These are phyloP conservation scores for Nymphalis c-album DNA, from an alignment of 2,888 invertebrate genomes.

Conservation along the genomic window DNA sequence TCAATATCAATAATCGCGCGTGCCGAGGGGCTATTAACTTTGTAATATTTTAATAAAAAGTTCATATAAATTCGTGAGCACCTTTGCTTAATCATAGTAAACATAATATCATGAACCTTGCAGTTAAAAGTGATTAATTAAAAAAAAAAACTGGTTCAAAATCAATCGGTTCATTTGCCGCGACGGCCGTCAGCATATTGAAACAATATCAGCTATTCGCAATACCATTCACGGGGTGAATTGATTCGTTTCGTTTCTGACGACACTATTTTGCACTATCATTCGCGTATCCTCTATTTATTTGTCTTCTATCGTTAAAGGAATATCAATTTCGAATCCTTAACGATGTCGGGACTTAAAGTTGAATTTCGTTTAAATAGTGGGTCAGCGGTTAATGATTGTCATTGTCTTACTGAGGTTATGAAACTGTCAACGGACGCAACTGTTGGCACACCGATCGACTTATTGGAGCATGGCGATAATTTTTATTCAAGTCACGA, in stretches of 20 bases:
- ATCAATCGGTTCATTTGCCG: slow-evolving; percentile 57
- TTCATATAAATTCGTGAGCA: slow-evolving; percentile 8
- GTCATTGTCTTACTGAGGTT: slow-evolving; percentile 72
- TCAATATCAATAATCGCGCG: slow-evolving; percentile 1
- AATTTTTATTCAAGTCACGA: slow-evolving; percentile 73
- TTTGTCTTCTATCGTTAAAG: slow-evolving; percentile 35
- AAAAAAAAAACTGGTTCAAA: slow-evolving; percentile 65
- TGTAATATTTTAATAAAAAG: slow-evolving; percentile 3
- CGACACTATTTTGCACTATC: slow-evolving; percentile 61
- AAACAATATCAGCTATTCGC: slow-evolving; percentile 61
- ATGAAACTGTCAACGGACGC: slow-evolving; percentile 65
- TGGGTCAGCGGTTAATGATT: slow-evolving; percentile 51
- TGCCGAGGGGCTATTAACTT: background rate
- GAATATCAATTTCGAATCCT: slow-evolving; percentile 53
- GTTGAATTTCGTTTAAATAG: slow-evolving; percentile 42
- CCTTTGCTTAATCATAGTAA: background rate
- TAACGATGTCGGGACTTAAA: slow-evolving; percentile 45
- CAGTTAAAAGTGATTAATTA: slow-evolving; percentile 39
- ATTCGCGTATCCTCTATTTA: slow-evolving; percentile 33
- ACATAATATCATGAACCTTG: slow-evolving; percentile 33
- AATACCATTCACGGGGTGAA: slow-evolving; percentile 65
- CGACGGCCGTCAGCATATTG: slow-evolving; percentile 57
- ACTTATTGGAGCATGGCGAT: slow-evolving; percentile 76
- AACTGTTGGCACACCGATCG: slow-evolving; percentile 66
- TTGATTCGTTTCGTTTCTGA: slow-evolving; percentile 69